These are phyloP conservation scores for Coilia nasus DNA, from an alignment of 2,797 vertebrate genomes.

Conservation along the genomic window DNA sequence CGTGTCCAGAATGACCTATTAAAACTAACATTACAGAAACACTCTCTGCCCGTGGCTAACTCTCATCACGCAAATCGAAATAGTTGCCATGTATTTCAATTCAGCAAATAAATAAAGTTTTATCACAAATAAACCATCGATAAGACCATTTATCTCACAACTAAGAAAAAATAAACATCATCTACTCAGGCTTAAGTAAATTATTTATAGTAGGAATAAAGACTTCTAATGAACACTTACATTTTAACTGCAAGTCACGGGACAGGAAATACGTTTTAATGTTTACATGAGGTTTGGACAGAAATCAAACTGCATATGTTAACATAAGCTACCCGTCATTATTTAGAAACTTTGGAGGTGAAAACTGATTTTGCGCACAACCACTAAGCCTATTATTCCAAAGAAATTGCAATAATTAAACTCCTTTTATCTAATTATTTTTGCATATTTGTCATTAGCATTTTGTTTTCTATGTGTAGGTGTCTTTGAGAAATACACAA, in stretches of 20 bases:
- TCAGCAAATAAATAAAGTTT: slow-evolving; percentile 12
- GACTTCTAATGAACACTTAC: background rate
- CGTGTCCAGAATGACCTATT: background rate
- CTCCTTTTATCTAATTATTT: background rate
- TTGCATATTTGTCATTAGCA: background rate
- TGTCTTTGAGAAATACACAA: background rate
- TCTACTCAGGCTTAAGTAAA: background rate
- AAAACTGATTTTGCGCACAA: background rate
- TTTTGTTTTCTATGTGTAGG: background rate
- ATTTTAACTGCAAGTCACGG: background rate
- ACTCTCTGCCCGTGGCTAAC: background rate
- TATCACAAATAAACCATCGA: slow-evolving; percentile 18
- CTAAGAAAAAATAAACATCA: background rate
- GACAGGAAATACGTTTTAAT: slow-evolving; percentile 3
- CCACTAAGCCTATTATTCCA: background rate
- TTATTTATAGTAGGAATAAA: background rate
- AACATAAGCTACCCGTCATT: slow-evolving; percentile 9
- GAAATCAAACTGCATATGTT: background rate
- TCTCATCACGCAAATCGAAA: background rate
- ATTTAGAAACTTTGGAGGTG: background rate
- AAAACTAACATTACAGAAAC: background rate
- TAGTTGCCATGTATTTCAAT: background rate
- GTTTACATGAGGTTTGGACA: background rate
- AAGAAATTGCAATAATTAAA: background rate
- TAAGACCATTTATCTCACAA: background rate